A percentile compares a stretch with the other conserved stretches of the same genome.
These are phyloP conservation scores for Aspidiotus rigidus DNA, from an alignment of 2,888 invertebrate genomes.

Conservation along the genomic window DNA sequence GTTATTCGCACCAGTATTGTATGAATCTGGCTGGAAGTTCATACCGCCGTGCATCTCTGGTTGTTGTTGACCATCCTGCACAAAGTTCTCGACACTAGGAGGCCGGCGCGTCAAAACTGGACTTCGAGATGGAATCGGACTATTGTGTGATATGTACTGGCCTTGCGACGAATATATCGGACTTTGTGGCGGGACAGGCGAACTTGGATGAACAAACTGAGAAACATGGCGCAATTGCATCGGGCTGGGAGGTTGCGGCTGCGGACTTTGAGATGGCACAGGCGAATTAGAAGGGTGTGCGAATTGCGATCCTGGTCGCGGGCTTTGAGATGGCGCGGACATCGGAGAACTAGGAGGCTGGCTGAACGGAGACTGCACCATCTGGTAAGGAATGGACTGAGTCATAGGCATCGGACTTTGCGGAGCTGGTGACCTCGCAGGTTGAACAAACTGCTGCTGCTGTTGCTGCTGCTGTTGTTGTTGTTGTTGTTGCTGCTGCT, in stretches of 20 bases:
- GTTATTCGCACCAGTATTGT: slow-evolving; percentile 5
- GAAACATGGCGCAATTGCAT: slow-evolving; percentile 17
- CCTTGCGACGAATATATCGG: slow-evolving; percentile 40
- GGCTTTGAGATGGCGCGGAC: slow-evolving; percentile 37
- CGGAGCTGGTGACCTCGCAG: slow-evolving; percentile 48
- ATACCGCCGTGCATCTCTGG: slow-evolving; percentile 28
- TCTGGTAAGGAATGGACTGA: slow-evolving; percentile 19
- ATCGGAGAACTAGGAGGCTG: slow-evolving; percentile 37
- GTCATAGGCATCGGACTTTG: slow-evolving; percentile 38
- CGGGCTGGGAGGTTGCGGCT: slow-evolving; percentile 16
- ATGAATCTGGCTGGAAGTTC: background rate
- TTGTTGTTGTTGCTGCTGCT: slow-evolving; percentile 38
- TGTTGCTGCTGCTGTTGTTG: slow-evolving; percentile 40
- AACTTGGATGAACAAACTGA: slow-evolving; percentile 38
- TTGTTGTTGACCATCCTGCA: slow-evolving; percentile 34
- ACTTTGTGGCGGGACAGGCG: slow-evolving; percentile 39
- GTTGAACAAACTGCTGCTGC: slow-evolving; percentile 42
- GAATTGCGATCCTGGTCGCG: slow-evolving; percentile 35
- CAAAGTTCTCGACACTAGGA: slow-evolving; percentile 48
- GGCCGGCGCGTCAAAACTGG: slow-evolving; percentile 46
- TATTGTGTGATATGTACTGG: slow-evolving; percentile 41
- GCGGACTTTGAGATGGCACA: slow-evolving; percentile 23
- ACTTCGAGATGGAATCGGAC: slow-evolving; percentile 43
- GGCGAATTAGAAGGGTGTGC: slow-evolving; percentile 40
- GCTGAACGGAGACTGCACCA: slow-evolving; percentile 32